Base-by-base conservation (phyloP, 2,888 invertebrate species). In the Sinopyrophorus schimmeli region DNA sequence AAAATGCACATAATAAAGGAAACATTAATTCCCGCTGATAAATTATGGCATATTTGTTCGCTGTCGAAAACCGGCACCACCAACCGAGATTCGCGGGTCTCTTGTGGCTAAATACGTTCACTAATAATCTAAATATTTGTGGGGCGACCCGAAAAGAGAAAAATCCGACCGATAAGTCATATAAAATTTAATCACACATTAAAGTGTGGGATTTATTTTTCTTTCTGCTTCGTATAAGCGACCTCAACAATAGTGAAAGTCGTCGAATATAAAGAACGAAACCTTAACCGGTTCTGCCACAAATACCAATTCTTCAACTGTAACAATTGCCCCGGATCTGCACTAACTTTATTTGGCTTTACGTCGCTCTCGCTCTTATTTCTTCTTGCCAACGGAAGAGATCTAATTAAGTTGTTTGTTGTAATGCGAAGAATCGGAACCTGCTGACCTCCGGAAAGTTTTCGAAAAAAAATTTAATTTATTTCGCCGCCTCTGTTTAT, bases 181-280 rank as follows among this genome's bases (percentile, higher is more conserved):
- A n/a, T n/a, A n/a, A n/a, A n/a, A n/a, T n/a, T n/a, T n/a, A n/a
- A n/a, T n/a, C n/a, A n/a, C n/a, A n/a, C n/a, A n/a, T n/a, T n/a
- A n/a, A n/a, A n/a, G n/a, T n/a, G n/a, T n/a, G n/a, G n/a, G n/a
- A n/a, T n/a, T n/a, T n/a, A n/a, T n/a, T n/a, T n/a, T n/a, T n/a
- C n/a, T n/a, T n/a, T n/a, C n/a, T n/a, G n/a, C n/a, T n/a, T n/a
- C n/a, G n/a, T n/a, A n/a, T n/a, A 24, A 24, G 9, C n/a, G 60
- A 61, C 60, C 60, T 61, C 50, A 47, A 57, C 55, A 56, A 55
- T 60, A 64, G 66, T 65, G 66, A 66, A 66, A 66, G 66, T 66
- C 64, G 66, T 66, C 64, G 64, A 61, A 61, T 61, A 61, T 54
- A 58, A 55, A 55, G 48, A 54, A 58, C 54, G 48, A 50, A 58